Percentiles rank a stretch among this genome's conserved stretches.
Conservation (phyloP, 2,797 vertebrate genomes). For the Tolypeutes matacus region DNA sequence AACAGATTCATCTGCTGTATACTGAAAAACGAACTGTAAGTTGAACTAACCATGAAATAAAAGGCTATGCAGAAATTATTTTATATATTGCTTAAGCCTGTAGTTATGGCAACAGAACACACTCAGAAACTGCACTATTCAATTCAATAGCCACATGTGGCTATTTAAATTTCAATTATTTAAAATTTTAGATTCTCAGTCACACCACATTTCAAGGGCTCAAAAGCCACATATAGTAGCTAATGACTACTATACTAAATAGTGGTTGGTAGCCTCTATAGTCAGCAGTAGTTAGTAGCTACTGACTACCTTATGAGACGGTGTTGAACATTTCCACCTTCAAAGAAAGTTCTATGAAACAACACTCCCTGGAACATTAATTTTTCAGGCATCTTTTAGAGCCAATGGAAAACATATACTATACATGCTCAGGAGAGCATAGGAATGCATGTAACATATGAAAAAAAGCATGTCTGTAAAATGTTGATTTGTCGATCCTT, state of each 20-base stretch:
- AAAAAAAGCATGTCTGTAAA: slow-evolving; percentile 42
- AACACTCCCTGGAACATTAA: not conserved
- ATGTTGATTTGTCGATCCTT: not conserved
- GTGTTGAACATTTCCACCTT: not conserved
- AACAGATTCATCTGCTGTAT: not conserved
- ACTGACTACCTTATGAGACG: not conserved
- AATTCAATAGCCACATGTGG: not conserved
- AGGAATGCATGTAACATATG: slow-evolving; percentile 55
- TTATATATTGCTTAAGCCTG: slow-evolving; percentile 46
- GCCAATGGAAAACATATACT: slow-evolving; percentile 54
- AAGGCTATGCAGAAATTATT: slow-evolving; percentile 37
- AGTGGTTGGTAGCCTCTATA: not conserved
- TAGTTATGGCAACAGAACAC: slow-evolving; percentile 40
- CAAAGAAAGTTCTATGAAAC: not conserved
- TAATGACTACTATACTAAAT: not conserved
- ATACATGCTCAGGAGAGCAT: slow-evolving; percentile 71
- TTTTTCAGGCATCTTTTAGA: slow-evolving; percentile 73
- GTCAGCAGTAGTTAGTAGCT: not conserved
- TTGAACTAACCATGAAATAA: slow-evolving; percentile 56
- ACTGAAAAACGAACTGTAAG: slow-evolving; percentile 55
- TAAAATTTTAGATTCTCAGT: not conserved
- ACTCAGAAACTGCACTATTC: slow-evolving; percentile 55
- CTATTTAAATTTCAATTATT: not conserved
- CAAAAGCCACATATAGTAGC: not conserved
- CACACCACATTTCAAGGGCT: not conserved